Percentiles rank a stretch among this genome's conserved stretches.
Evolutionary conservation across 2,113 vertebrate species (phyloP).

Genomic region (Euleptes europaea): DNA sequence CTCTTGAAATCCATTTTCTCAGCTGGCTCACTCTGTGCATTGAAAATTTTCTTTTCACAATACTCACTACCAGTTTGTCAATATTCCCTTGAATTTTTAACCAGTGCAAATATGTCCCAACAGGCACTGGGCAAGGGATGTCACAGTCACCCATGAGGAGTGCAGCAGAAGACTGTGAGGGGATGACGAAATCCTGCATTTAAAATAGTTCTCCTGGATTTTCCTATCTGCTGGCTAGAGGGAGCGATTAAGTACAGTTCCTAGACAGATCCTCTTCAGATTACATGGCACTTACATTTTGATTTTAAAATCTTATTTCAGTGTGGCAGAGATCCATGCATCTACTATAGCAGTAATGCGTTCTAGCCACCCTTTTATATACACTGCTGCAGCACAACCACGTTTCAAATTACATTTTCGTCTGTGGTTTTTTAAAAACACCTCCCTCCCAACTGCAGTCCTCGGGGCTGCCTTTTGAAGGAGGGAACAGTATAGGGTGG

Average conservation of each 20-base stretch:
- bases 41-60: background rate
- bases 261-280: background rate
- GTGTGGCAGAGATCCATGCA: background rate
- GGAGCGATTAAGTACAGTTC: accelerated
- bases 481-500: no score
- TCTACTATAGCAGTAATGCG: background rate
- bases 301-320: background rate
- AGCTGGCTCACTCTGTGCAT: background rate
- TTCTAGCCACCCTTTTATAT: background rate
- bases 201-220: background rate
- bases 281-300: background rate
- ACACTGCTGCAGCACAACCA: background rate
- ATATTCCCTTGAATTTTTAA: accelerated
- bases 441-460: no score
- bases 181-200: background rate
- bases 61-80: background rate
- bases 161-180: background rate
- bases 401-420: background rate
- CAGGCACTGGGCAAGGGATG: accelerated
- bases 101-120: background rate
- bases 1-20: background rate
- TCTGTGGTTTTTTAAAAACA: background rate
- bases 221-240: background rate
- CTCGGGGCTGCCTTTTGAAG: no score
- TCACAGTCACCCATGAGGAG: accelerated